phyloP scores from a whole-genome alignment of 2,113 vertebrate genomes.

The Chiloscyllium plagiosum region DNA sequence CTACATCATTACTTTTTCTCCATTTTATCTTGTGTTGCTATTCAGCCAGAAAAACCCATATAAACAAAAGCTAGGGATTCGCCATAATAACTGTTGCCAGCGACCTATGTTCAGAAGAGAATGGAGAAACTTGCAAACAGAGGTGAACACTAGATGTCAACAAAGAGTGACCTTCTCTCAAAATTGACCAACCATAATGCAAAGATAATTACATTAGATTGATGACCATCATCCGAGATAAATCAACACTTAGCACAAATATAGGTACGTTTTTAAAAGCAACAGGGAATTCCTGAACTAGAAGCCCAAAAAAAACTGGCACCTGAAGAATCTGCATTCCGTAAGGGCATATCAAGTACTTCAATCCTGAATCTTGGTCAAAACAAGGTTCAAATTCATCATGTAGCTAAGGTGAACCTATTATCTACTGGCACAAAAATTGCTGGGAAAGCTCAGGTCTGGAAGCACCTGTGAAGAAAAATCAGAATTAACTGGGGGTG shows the following conservation, averaged over 20 bases:
- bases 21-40: background rate
- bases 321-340: background rate
- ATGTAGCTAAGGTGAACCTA: background rate
- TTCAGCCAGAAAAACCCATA: background rate
- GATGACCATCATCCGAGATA: background rate
- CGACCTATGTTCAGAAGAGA: background rate
- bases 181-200: no score
- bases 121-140: background rate
- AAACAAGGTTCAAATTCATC: background rate
- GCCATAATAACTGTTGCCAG: background rate
- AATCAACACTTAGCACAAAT: background rate
- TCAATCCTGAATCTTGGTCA: slow-evolving; percentile 3
- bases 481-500: no score
- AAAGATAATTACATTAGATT: background rate
- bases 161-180: background rate
- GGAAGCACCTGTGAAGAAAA: no score
- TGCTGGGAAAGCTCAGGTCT: no score
- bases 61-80: background rate
- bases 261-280: background rate
- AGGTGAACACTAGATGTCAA: background rate
- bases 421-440: background rate
- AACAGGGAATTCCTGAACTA: background rate
- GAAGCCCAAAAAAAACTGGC: background rate
- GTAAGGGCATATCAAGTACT: background rate
- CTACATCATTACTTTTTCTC: background rate